Conservation (phyloP, 2,888 invertebrate genomes). For the Sepioteuthis lessoniana region DNA sequence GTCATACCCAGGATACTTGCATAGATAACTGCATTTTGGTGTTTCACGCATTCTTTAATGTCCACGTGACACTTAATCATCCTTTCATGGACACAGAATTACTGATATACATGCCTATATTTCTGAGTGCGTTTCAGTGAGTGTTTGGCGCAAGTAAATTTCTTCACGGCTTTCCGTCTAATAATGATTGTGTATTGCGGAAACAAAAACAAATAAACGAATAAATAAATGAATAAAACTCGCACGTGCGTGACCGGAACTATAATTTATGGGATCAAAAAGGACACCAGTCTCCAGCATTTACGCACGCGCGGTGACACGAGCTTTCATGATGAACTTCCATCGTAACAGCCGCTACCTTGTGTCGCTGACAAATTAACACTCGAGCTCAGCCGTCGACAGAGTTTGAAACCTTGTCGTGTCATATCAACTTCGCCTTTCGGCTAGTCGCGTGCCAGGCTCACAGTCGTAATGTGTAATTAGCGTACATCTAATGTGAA, state of each 20-base stretch:
- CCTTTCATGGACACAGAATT: too few species aligned
- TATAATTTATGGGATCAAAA: neutral
- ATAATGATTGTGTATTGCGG: neutral
- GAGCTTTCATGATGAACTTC: neutral
- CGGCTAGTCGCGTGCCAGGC: too few species aligned
- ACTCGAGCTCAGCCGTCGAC: neutral
- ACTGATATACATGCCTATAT: too few species aligned
- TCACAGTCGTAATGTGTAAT: too few species aligned
- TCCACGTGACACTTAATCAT: too few species aligned
- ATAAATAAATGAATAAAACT: neutral
- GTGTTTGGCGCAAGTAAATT: neutral
- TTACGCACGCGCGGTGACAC: neutral
- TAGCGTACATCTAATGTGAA: too few species aligned
- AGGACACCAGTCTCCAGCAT: neutral
- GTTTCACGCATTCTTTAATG: too few species aligned
- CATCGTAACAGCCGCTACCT: neutral
- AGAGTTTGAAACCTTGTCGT: neutral
- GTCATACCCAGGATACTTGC: too few species aligned
- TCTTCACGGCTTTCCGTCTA: neutral
- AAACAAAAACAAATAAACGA: neutral
- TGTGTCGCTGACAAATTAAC: neutral
- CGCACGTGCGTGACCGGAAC: neutral
- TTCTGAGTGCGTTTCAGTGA: too few species aligned
- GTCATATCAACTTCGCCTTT: neutral
- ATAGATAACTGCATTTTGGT: too few species aligned